phyloP scores from a whole-genome alignment of 2,888 invertebrate genomes.

The Synergus itoensis region DNA sequence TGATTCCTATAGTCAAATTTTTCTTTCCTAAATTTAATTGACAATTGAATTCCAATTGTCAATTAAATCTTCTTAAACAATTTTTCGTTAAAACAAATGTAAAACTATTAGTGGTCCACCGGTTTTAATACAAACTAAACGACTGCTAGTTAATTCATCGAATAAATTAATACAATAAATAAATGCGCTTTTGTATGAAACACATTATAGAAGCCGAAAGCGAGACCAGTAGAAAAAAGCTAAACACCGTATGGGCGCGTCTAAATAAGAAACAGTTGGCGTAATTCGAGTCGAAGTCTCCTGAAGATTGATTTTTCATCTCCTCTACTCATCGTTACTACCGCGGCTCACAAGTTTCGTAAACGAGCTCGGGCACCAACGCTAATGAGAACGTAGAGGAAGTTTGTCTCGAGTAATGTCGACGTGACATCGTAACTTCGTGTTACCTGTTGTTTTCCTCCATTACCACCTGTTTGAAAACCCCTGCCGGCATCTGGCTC shows the following conservation, averaged over 20 bases:
- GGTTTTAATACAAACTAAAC: not conserved
- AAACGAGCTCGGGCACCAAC: constrained; percentile 74
- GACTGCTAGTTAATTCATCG: not conserved
- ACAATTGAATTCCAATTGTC: not conserved
- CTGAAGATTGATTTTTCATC: constrained; percentile 1
- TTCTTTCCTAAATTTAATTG: not conserved
- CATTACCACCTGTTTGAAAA: constrained; percentile 88
- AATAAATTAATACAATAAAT: not conserved
- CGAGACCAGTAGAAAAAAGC: constrained; percentile 22
- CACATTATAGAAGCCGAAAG: constrained; percentile 6
- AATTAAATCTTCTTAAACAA: not conserved
- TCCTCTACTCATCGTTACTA: constrained; percentile 57
- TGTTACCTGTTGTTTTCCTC: constrained; percentile 86
- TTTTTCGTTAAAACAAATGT: not conserved
- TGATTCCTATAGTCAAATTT: not conserved
- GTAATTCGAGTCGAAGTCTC: constrained; percentile 30
- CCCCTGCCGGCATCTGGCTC: constrained; percentile 86
- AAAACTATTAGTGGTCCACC: not conserved
- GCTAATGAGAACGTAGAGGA: constrained; percentile 70
- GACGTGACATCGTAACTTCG: constrained; percentile 68
- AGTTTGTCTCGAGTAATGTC: constrained; percentile 70
- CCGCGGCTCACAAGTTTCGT: constrained; percentile 73
- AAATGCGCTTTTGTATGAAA: constrained; percentile 30
- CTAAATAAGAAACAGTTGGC: constrained; percentile 22
- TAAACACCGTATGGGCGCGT: constrained; percentile 20